phyloP scores from a whole-genome alignment of 2,888 invertebrate genomes.

The Cremastinae sp. region DNA sequence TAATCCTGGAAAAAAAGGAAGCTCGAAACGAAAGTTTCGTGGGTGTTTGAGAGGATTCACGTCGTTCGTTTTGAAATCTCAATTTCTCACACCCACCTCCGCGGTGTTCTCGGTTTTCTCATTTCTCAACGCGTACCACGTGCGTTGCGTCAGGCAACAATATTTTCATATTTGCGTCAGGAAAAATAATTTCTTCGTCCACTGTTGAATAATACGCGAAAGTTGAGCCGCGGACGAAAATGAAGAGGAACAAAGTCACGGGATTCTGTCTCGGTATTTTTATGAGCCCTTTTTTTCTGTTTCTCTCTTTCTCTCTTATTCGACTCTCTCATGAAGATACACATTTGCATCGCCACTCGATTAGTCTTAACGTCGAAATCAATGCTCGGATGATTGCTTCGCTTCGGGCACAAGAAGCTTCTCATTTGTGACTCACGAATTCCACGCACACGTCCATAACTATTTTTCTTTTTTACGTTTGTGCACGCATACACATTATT shows the following conservation, averaged over 20 bases:
- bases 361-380: constrained; percentile 64
- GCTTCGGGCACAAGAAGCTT: constrained; percentile 58
- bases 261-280: constrained; percentile 47
- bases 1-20: no score
- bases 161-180: constrained; percentile 13
- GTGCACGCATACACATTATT: no score
- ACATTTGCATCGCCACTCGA: constrained; percentile 65
- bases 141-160: background rate
- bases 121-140: constrained; percentile 1
- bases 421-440: constrained; percentile 37
- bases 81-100: background rate
- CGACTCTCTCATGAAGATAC: constrained; percentile 62
- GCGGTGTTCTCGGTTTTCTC: background rate
- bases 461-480: background rate
- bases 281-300: constrained; percentile 45
- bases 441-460: constrained; percentile 1
- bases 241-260: constrained; percentile 27
- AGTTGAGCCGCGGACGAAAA: background rate
- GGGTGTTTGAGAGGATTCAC: constrained; percentile 15
- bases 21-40: constrained; percentile 7
- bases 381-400: constrained; percentile 65
- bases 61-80: constrained; percentile 43
- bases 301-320: no score
- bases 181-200: constrained; percentile 20
- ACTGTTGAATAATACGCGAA: constrained; percentile 5